These are phyloP conservation scores for Mallotus villosus DNA, from an alignment of 2,797 vertebrate genomes.

Conservation along the genomic window DNA sequence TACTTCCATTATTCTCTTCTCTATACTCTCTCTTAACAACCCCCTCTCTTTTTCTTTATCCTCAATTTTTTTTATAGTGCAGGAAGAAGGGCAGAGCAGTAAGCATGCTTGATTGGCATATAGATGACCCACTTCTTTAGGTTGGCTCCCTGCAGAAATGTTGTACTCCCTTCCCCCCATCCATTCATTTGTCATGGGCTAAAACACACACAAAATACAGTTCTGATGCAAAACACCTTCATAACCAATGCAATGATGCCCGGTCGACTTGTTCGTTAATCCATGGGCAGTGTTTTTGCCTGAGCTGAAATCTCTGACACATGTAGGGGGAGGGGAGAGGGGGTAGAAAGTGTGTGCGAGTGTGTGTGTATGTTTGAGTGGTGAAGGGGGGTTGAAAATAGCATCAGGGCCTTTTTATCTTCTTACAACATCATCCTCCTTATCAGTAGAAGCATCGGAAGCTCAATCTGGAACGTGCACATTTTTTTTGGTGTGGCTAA, in stretches of 20 bases:
- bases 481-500: background rate
- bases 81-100: conserved; percentile 50
- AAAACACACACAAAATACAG: conserved; percentile 12
- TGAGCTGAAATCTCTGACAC: conserved; percentile 12
- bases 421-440: conserved; percentile 6
- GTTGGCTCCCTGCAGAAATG: conserved; percentile 41
- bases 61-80: conserved; percentile 17
- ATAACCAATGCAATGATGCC: conserved; percentile 18
- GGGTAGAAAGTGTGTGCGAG: background rate
- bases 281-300: conserved; percentile 11
- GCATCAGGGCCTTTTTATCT: conserved; percentile 16
- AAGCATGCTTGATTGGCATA: conserved; percentile 53
- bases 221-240: conserved; percentile 36
- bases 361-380: conserved; percentile 2
- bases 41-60: background rate
- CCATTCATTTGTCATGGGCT: conserved; percentile 13
- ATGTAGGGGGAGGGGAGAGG: background rate
- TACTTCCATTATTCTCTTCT: background rate
- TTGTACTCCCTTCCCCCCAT: conserved; percentile 23
- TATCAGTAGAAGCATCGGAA: background rate
- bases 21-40: background rate
- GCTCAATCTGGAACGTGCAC: no score
- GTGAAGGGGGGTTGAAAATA: conserved; percentile 16
- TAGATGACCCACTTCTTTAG: conserved; percentile 66
- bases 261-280: conserved; percentile 30